A percentile compares a stretch with the other conserved stretches of the same genome.
These are phyloP conservation scores for Heteromormyrus szaboi DNA, from an alignment of 2,797 vertebrate genomes.

Conservation along the genomic window DNA sequence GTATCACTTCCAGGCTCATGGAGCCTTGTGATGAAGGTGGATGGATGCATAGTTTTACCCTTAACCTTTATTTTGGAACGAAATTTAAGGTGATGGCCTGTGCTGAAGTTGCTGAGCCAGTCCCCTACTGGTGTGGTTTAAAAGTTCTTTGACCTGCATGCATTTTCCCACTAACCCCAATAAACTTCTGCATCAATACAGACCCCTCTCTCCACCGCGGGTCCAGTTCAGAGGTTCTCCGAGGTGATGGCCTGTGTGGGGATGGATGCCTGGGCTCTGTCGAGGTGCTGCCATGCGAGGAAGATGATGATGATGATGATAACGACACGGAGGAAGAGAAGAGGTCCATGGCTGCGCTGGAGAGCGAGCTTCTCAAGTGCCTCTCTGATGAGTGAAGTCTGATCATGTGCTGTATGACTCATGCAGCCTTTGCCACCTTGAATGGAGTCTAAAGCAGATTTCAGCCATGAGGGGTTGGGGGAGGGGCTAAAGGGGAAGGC, in stretches of 20 bases:
- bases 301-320: slow-evolving; percentile 45
- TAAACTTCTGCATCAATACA: slow-evolving; percentile 29
- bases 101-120: neutral
- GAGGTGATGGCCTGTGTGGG: slow-evolving; percentile 23
- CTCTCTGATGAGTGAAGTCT: slow-evolving; percentile 52
- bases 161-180: neutral
- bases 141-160: neutral
- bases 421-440: neutral
- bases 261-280: slow-evolving; percentile 45
- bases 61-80: neutral
- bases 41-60: neutral
- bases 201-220: slow-evolving; percentile 37
- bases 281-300: slow-evolving; percentile 44
- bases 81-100: neutral
- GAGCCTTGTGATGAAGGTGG: neutral
- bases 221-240: slow-evolving; percentile 22
- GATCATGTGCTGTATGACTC: neutral
- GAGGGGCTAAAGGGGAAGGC: neutral
- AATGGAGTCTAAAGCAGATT: neutral
- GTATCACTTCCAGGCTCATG: neutral
- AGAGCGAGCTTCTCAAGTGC: slow-evolving; percentile 65
- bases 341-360: slow-evolving; percentile 57
- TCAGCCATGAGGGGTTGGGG: neutral
- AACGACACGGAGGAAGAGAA: slow-evolving; percentile 47
- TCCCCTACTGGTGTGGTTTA: neutral